Percentiles rank a stretch among this genome's conserved stretches.
Evolutionary conservation across 2,888 invertebrate genomes (phyloP).

Genomic region (Operophtera brumata): DNA sequence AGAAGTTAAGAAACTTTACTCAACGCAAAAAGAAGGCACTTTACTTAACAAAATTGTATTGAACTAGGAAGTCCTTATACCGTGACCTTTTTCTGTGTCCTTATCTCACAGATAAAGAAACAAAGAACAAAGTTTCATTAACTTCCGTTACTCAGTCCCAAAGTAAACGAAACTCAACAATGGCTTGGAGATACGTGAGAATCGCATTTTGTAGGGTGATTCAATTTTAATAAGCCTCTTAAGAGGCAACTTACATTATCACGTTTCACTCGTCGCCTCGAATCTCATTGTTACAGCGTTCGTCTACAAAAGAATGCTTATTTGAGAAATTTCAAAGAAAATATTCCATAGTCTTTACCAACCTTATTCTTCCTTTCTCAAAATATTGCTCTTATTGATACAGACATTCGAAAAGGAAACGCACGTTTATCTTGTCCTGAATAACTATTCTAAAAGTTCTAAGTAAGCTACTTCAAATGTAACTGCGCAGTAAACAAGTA

Average conservation of each 20-base stretch:
- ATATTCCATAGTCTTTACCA: constrained; percentile 41
- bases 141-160: constrained; percentile 40
- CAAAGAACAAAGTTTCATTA: constrained; percentile 41
- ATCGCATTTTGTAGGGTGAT: constrained; percentile 53
- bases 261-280: constrained; percentile 52
- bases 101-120: constrained; percentile 32
- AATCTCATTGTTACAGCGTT: constrained; percentile 49
- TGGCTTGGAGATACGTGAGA: constrained; percentile 45
- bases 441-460: too few relatives aligned
- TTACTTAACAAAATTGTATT: constrained; percentile 8
- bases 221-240: constrained; percentile 58
- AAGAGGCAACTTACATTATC: constrained; percentile 58
- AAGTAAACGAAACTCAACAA: constrained; percentile 41
- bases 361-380: constrained; percentile 4
- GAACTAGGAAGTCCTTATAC: constrained; percentile 13
- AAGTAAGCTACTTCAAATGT: too few relatives aligned
- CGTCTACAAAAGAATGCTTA: constrained; percentile 51
- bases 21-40: not conserved
- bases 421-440: constrained; percentile 23
- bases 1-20: not conserved
- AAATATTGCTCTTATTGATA: not conserved
- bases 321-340: constrained; percentile 44
- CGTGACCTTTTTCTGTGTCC: constrained; percentile 19
- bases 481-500: too few relatives aligned
- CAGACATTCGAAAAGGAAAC: not conserved